Conservation (phyloP, 2,113 vertebrate species). For the Apodemus sylvaticus region DNA sequence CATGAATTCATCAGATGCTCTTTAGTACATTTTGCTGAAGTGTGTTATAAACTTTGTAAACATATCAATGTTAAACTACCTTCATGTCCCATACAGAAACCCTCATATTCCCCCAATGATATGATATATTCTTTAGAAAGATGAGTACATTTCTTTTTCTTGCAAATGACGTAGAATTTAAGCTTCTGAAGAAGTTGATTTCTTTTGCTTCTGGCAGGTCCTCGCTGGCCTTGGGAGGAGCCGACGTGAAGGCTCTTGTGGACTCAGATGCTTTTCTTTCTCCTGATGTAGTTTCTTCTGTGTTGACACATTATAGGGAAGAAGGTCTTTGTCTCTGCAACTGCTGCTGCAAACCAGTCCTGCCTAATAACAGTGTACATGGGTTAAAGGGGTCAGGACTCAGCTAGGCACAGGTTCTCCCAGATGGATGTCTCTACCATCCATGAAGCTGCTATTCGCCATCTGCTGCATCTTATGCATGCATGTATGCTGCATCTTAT, state of each 20-base stretch:
- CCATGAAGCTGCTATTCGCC: fast-evolving
- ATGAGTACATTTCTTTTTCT: neutral
- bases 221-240: fast-evolving
- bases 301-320: neutral
- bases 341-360: neutral
- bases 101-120: fast-evolving
- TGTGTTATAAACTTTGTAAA: neutral
- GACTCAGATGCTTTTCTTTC: neutral
- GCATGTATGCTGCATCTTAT: no score
- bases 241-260: neutral
- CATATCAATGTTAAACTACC: no score
- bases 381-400: neutral
- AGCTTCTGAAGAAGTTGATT: neutral
- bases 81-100: neutral
- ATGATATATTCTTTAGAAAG: neutral
- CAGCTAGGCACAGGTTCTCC: no score
- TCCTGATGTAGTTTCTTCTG: fast-evolving
- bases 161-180: neutral
- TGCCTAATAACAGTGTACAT: fast-evolving
- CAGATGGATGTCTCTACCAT: neutral
- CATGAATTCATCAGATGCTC: fast-evolving
- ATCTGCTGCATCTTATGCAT: neutral
- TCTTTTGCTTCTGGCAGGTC: neutral
- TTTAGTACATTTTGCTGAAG: fast-evolving
- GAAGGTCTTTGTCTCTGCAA: no score